Percentiles rank a stretch among this genome's conserved stretches.
Conservation (phyloP, 92 coral and sea anemone species). For the Anthopleura xanthogrammica region DNA sequence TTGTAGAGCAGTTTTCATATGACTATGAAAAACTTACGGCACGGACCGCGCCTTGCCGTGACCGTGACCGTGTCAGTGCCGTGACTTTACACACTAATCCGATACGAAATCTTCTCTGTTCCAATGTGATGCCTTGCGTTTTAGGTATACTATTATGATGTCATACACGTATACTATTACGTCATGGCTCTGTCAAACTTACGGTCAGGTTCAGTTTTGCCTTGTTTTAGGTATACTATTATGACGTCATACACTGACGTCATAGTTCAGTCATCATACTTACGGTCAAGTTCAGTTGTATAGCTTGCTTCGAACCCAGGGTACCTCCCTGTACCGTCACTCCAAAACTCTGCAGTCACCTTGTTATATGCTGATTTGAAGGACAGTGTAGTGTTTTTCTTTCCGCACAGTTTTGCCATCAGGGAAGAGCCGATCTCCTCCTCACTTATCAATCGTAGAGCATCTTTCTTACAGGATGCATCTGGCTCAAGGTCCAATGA, state of each 20-base stretch:
- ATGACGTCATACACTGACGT: not conserved
- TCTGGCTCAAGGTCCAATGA: constrained; percentile 21
- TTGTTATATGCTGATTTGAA: not conserved
- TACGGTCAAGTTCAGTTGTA: constrained; percentile 33
- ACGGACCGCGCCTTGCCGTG: no score
- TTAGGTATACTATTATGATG: no score
- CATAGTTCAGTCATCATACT: constrained; percentile 6
- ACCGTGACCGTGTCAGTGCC: no score
- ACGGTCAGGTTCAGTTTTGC: no score
- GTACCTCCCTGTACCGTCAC: constrained; percentile 39
- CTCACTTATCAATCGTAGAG: not conserved
- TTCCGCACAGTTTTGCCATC: constrained; percentile 38
- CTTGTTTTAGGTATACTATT: no score
- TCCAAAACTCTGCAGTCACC: constrained; percentile 19
- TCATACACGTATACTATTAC: no score
- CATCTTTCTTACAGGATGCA: constrained; percentile 18
- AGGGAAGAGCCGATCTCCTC: not conserved
- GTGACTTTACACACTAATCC: no score
- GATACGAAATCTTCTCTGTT: no score
- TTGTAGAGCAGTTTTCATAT: no score
- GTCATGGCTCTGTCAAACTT: not conserved
- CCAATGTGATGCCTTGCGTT: no score
- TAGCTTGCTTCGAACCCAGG: constrained; percentile 49
- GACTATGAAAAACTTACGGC: no score
- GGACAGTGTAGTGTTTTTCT: not conserved